Base-by-base conservation (phyloP, 2,888 invertebrate genomes). In the Nysson spinosus region DNA sequence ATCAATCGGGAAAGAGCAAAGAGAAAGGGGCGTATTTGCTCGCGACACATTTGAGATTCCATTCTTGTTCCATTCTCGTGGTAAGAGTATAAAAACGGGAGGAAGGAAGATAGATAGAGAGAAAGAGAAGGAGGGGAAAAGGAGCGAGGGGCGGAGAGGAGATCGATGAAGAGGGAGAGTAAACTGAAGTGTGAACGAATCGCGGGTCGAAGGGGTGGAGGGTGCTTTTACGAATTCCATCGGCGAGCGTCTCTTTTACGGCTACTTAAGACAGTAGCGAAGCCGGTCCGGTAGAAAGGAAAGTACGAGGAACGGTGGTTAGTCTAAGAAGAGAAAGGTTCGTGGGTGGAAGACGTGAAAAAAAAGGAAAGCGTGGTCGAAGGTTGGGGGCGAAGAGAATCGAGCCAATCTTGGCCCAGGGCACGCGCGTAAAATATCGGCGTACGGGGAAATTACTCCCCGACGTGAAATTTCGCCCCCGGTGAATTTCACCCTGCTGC, bases 381-480 rank as follows among this genome's bases (percentile, higher is more conserved):
- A 39, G 62, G 39, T 24, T 37, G 49, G 56, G 44, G 47, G 22
- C 37, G 44, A 49, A 63, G 67, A 68, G 76, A 69, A 67, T 77
- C 72, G 64, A 78, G 80, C 78, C 83, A 84, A 84, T 84, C 83
- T 82, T 79, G 72, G 77, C 72, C 72, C 76, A 65, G 70, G 79
- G 81, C 84, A 83, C 83, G 83, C 80, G 82, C 83, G 80, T 83
- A 82, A 84, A 83, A 83, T 84, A 84, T 83, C 78, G 80, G 81
- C 78, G 83, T 67, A 80, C 76, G 79, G 83, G 83, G 82, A 83
- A 83, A 84, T 83, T 84, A 81, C 81, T 82, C 82, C 81, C 82
- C 72, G 78, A 79, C 80, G 83, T 81, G 80, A 82, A 83, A 83
- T 83, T 83, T 79, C 72, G 68, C 72, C 77, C 66, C 63, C 58